Percentiles rank a stretch among this genome's conserved stretches.
Evolutionary conservation across 2,797 vertebrate genomes (phyloP).

Genomic region (Eremophila alpestris): DNA sequence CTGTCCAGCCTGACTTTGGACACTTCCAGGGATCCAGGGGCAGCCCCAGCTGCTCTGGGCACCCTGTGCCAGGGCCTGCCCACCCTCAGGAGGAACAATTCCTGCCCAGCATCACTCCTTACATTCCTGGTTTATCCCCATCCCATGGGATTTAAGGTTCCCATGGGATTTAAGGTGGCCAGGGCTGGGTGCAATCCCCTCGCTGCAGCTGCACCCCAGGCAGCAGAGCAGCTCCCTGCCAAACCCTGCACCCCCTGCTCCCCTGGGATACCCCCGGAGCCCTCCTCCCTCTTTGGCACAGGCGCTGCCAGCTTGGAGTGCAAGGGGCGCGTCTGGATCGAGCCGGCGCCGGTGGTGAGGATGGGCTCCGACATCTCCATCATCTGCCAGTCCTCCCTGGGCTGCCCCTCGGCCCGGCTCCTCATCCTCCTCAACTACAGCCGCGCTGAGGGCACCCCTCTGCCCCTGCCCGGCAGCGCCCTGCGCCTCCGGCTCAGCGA

Average conservation of each 20-base stretch:
- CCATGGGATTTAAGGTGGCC: accelerated
- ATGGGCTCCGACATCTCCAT: conserved; percentile 76
- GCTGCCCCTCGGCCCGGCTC: conserved; percentile 41
- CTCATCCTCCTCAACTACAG: conserved; percentile 66
- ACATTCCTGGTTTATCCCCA: accelerated
- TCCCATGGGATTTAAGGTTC: accelerated
- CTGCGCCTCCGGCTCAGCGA: conserved; percentile 64
- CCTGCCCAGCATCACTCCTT: neutral
- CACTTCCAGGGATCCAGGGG: neutral
- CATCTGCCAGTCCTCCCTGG: conserved; percentile 48
- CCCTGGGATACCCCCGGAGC: accelerated
- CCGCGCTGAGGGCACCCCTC: accelerated
- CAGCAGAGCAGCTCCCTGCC: neutral
- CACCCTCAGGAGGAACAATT: neutral
- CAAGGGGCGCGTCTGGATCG: conserved; percentile 68
- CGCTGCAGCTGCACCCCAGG: accelerated
- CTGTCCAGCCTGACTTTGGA: accelerated
- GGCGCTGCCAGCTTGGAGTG: conserved; percentile 54
- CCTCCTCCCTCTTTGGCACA: neutral
- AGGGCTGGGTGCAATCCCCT: accelerated
- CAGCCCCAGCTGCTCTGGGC: neutral
- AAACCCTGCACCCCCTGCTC: too few relatives aligned
- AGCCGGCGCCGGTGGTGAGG: conserved; percentile 61
- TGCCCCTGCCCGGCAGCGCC: conserved; percentile 63
- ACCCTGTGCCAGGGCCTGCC: neutral